Evolutionary conservation across 2,113 vertebrate genomes (phyloP).

Genomic region (Pterocles burchelli): DNA sequence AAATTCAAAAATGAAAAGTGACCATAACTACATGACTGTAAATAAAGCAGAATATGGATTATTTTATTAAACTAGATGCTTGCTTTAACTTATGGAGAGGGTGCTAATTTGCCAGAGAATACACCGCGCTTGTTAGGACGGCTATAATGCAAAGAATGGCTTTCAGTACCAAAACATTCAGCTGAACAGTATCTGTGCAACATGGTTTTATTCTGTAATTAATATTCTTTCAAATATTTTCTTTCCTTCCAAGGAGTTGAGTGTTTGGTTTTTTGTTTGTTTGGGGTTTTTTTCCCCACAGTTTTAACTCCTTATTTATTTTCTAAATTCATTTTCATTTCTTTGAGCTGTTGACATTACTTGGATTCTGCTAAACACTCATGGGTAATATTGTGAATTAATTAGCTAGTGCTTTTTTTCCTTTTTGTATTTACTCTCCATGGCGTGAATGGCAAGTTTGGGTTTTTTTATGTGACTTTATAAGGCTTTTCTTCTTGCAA

Average conservation of each 20-base stretch:
- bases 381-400: neutral
- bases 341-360: neutral
- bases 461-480: neutral
- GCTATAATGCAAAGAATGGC: slow-evolving; percentile 9
- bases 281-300: neutral
- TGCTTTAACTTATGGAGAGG: neutral
- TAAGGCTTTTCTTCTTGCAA: neutral
- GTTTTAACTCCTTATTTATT: neutral
- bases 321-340: neutral
- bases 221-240: neutral
- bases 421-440: neutral
- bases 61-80: neutral
- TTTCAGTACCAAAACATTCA: neutral
- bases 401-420: neutral
- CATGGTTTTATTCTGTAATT: neutral
- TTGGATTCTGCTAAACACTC: neutral
- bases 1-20: neutral
- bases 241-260: neutral
- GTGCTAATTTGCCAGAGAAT: neutral
- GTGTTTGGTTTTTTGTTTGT: neutral
- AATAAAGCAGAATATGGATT: neutral
- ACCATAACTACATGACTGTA: neutral
- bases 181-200: neutral
- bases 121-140: neutral
- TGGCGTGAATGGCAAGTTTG: neutral